These are phyloP conservation scores for Ips typographus DNA, from an alignment of 1,140 invertebrate genomes.

Conservation along the genomic window DNA sequence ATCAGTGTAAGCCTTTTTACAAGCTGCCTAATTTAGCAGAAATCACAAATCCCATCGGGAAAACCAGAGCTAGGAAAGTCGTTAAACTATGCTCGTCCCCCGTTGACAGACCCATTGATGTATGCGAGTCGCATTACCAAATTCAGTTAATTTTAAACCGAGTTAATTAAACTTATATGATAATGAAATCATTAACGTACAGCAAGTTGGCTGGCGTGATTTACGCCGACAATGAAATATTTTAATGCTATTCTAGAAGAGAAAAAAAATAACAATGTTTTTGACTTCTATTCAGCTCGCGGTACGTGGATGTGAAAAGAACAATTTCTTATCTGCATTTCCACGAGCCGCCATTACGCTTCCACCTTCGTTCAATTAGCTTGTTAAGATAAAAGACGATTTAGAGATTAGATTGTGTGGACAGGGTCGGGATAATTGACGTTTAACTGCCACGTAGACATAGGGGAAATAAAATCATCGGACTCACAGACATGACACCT, in stretches of 20 bases:
- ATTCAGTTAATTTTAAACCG: conserved; percentile 21
- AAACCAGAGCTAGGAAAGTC: not conserved
- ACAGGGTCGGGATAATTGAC: not conserved
- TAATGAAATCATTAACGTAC: conserved; percentile 20
- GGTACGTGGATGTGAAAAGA: not conserved
- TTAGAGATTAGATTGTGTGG: not conserved
- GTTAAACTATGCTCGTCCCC: not conserved
- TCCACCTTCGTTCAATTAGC: not conserved
- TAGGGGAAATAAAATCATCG: too few species aligned
- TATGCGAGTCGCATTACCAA: conserved; percentile 18
- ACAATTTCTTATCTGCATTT: not conserved
- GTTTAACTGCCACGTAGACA: too few species aligned
- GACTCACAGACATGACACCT: too few species aligned
- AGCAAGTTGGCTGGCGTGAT: conserved; percentile 7
- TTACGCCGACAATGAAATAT: conserved; percentile 8
- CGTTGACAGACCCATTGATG: conserved; percentile 13
- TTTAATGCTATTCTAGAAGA: conserved; percentile 10
- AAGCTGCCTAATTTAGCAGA: too few species aligned
- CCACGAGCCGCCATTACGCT: not conserved
- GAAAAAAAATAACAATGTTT: not conserved
- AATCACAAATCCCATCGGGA: not conserved
- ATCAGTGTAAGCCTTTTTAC: not conserved
- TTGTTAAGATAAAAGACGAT: not conserved
- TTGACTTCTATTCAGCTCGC: not conserved
- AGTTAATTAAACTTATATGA: conserved; percentile 26